Evolutionary conservation across 2,113 vertebrate species (phyloP).

Genomic region (Rutilus rutilus): DNA sequence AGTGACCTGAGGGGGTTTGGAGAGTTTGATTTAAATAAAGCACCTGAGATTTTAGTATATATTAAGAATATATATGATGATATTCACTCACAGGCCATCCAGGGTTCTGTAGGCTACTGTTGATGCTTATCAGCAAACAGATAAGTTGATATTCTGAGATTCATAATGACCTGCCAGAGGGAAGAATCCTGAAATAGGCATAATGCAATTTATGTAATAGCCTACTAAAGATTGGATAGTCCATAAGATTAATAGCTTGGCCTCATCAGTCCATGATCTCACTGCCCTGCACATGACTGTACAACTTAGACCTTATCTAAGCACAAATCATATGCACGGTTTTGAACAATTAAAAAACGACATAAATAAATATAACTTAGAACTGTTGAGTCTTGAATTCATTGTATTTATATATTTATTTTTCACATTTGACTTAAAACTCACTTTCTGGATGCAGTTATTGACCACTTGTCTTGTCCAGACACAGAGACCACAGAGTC

Average conservation of each 20-base stretch:
- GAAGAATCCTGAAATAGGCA: background rate
- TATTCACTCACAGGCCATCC: background rate
- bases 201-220: background rate
- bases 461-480: too few species aligned
- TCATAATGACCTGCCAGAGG: slow-evolving; percentile 7
- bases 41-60: background rate
- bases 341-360: background rate
- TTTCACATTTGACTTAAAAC: too few species aligned
- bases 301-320: slow-evolving; percentile 41
- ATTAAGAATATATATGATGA: background rate
- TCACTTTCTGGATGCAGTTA: too few species aligned
- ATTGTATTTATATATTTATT: background rate
- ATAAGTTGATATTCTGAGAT: background rate
- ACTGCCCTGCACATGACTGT: slow-evolving; percentile 44
- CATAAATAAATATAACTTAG: background rate
- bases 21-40: background rate
- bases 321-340: background rate
- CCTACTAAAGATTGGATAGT: background rate
- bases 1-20: background rate
- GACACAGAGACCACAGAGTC: too few species aligned
- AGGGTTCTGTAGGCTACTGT: background rate
- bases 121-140: slow-evolving; percentile 12
- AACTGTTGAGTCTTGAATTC: background rate
- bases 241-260: background rate
- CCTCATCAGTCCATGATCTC: slow-evolving; percentile 41